Percentiles rank a stretch among this genome's conserved stretches.
Evolutionary conservation across 2,888 invertebrate species (phyloP).

Genomic region (Tenthredo amoena): DNA sequence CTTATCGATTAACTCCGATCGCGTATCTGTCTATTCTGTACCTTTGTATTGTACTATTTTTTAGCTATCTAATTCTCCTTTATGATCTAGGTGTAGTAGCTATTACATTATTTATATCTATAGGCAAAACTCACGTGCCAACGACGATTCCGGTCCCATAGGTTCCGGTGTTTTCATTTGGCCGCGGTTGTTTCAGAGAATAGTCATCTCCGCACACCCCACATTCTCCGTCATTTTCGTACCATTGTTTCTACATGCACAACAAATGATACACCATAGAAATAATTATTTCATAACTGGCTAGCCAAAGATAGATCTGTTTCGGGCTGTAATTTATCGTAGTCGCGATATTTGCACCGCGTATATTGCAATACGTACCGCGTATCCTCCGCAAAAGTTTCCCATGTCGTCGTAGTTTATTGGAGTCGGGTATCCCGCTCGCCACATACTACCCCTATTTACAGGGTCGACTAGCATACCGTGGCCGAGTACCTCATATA

Average conservation of each 20-base stretch:
- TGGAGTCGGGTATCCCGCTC: slow-evolving; percentile 78
- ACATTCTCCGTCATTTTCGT: slow-evolving; percentile 78
- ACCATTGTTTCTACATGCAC: slow-evolving; percentile 65
- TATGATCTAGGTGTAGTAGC: not conserved
- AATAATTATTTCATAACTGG: not conserved
- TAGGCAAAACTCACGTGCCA: slow-evolving; percentile 68
- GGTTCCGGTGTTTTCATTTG: slow-evolving; percentile 80
- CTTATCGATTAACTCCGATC: not conserved
- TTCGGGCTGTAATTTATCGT: not conserved
- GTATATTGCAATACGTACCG: slow-evolving; percentile 68
- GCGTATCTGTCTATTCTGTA: not conserved
- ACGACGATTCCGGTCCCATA: slow-evolving; percentile 80
- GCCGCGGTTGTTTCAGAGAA: slow-evolving; percentile 76
- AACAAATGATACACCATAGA: not conserved
- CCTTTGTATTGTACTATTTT: not conserved
- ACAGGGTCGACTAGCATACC: slow-evolving; percentile 80
- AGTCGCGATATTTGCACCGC: not conserved
- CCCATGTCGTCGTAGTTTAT: slow-evolving; percentile 80
- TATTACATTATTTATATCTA: not conserved
- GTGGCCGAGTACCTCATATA: slow-evolving; percentile 74
- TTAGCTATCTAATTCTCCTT: not conserved
- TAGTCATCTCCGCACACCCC: slow-evolving; percentile 81
- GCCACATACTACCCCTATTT: slow-evolving; percentile 80
- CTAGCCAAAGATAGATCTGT: too few relatives aligned
- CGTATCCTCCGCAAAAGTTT: slow-evolving; percentile 80